Base-by-base conservation (phyloP, 2,797 vertebrate genomes). In the Hypotaenidia philippensis region DNA sequence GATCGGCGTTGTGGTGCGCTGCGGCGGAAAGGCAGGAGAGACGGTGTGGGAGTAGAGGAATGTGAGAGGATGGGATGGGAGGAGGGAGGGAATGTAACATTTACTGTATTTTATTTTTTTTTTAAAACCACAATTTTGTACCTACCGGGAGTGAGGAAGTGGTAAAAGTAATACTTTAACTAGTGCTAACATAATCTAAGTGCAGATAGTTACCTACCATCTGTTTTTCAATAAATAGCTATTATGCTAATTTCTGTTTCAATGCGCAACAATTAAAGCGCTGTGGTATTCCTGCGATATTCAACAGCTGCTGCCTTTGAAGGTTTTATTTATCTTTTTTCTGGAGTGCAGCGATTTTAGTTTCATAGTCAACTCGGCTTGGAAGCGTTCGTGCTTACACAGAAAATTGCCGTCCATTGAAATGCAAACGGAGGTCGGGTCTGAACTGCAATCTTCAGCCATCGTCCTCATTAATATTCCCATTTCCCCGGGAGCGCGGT, bases 291-390 rank as follows among this genome's bases (percentile, higher is more conserved):
- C 85, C 91, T 87, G 83, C 38, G 90, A 76, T 96, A 94, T 93
- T 93, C 87, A 92, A 50, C 96, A 94, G 90, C 91, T 94, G 38
- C 83, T 97, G 85, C 92, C 75, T 96, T 95, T 93, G 94, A 98
- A 96, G 76, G 55, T 91, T 90, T 95, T 95, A 76, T 90, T 89
- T 93, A 69, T 36, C 94, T 96, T 93, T 95, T 95, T 94, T 69
- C 89, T 90, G 70, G 97, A 96, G 94, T 65, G 95, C 92, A 82
- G 36, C 74, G 36, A 45, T 78, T 96, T 79, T 44, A 86, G 68
- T 96, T 97, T 93, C 79, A 10, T 63, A 78, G 81, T 89, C 69
- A 65, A 16, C 79, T 95, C 95, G 66, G 69, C 47, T 95, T 86
- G 85, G 34, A 88, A 96, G 84, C 71, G 95, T 77, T 77, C 49